Evolutionary conservation across 2,888 invertebrate genomes (phyloP), one percentile per base, ranked within the genome.

Genomic region (Caenorhabditis sp.): DNA sequence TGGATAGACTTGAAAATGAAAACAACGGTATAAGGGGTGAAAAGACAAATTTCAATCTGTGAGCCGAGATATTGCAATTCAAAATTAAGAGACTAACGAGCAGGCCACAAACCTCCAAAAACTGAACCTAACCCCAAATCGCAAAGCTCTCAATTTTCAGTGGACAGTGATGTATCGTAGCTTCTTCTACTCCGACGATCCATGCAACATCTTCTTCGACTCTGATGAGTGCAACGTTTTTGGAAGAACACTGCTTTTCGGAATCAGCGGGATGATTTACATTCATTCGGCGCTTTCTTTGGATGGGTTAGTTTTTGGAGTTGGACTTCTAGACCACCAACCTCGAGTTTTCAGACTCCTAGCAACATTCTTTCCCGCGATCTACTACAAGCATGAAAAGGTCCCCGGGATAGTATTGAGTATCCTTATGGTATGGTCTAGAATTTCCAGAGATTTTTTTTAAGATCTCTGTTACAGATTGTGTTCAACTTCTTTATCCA

Each of bases 101-200:
- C n/a, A n/a, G n/a, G n/a, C n/a, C n/a, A n/a, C n/a, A n/a, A n/a
- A n/a, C n/a, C n/a, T n/a, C n/a, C n/a, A 31, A 31, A 31, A 31
- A 31, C 31, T 49, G 19, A 14, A 10, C 19, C 22, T n/a, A n/a
- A n/a, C n/a, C n/a, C n/a, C n/a, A n/a, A n/a, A n/a, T n/a, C n/a
- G n/a, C n/a, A n/a, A 31, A 31, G 7, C 4, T 6, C 31, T 49
- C n/a, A 14, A 10, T 7, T 10, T 68, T 10, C 81, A 81, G 81
- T 81, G 81, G 81, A 4, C 68, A 0, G 24, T 31, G 6, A 75
- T 81, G 74, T 81, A 70, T 35, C 69, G 75, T 1, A 81, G 81
- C 44, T 66, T 80, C 44, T 73, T 51, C 80, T 73, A 80, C 41
- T n/a, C 80, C n/a, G 73, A 80, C 24, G 80, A 80, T 26, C 80